Evolutionary conservation across 2,797 vertebrate genomes (phyloP), one percentile per base, ranked within the genome.

Genomic region (Lutjanus argentimaculatus): DNA sequence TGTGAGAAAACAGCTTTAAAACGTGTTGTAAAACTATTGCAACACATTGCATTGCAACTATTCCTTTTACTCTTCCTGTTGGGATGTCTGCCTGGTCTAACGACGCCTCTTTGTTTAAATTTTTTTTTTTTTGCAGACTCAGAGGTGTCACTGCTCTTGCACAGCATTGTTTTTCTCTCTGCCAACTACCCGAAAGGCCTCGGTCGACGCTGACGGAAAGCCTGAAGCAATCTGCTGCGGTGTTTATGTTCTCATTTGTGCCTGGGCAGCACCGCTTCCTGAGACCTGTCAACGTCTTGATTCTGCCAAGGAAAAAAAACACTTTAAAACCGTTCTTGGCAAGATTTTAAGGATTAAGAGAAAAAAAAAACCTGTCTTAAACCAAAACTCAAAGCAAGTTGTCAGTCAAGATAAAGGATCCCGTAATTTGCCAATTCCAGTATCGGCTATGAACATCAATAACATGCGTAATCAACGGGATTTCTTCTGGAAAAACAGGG

Each of bases 101-200:
- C 15, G 42, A 1, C 57, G 7, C 8, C 0, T 15, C 4, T 51
- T 46, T 85, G 74, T 78, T 93, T 61, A 16, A 0, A 1, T n/a
- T n/a, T n/a, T n/a, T n/a, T 70, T 68, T 82, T 69, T 81, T 67
- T 92, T 89, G 19, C 93, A 99, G 98, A 95, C 0, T 95, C 97
- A 0, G 98, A 99, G 87, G 86, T 93, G 19, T 98, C 98, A 0
- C 96, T 99, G 51, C 94, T 99, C 86, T 90, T 97, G 5, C 97
- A 99, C 93, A 95, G 92, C 77, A 96, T 98, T 84, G 96, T 98
- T 17, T 94, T 99, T 78, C 95, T 99, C 42, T 97, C 97, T 21
- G 91, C 94, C 85, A 98, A 97, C 95, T 96, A 94, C 87, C 5
- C 77, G 0, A 86, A 59, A 6, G 21, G 56, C n/a, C 58, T 51